Evolutionary conservation across 1,140 invertebrate genomes (phyloP), one percentile per base, ranked within the genome.

Genomic region (Apolygus lucorum): DNA sequence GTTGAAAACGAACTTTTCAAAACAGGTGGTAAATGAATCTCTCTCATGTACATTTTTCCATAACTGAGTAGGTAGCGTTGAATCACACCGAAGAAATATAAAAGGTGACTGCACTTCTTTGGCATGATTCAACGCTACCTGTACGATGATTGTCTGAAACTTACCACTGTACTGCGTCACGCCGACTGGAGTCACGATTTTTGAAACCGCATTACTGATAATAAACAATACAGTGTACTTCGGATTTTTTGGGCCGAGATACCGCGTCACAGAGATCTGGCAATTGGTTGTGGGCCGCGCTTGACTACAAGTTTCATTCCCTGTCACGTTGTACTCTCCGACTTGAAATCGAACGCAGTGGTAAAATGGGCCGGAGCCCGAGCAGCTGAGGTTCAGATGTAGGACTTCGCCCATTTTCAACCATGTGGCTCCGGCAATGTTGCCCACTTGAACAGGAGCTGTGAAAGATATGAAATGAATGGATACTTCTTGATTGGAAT

Each of bases 151-250:
- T n/a, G n/a, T n/a, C n/a, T n/a, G n/a, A n/a, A 64, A 71, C 73
- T 76, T 81, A 91, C 90, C 88, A 86, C 91, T 85, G 78, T 91
- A 92, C 76, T 92, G 86, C 74, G 88, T 91, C 28, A 94, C 85
- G 22, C 85, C 86, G 25, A 90, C 80, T 54, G 86, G 85, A 70
- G 85, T 86, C 17, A 90, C 82, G 63, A 80, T 81, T 72, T 83
- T 86, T 1, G 84, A 86, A 21, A 93, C 82, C 70, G 88, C 85
- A 78, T 93, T 93, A 67, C 84, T 80, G 42, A 93, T 80, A 42
- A 91, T 85, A 29, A 91, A 84, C 26, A 92, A 74, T 59, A 92
- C 81, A 0, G 89, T 91, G 73, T 91, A 85, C 83, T 83, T 13
- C 83, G 81, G 59, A 85, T 83, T 2, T 82, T 78, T 71, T 92